Base-by-base conservation (phyloP, 1,140 invertebrate genomes). In the Caenorhabditis latens region DNA sequence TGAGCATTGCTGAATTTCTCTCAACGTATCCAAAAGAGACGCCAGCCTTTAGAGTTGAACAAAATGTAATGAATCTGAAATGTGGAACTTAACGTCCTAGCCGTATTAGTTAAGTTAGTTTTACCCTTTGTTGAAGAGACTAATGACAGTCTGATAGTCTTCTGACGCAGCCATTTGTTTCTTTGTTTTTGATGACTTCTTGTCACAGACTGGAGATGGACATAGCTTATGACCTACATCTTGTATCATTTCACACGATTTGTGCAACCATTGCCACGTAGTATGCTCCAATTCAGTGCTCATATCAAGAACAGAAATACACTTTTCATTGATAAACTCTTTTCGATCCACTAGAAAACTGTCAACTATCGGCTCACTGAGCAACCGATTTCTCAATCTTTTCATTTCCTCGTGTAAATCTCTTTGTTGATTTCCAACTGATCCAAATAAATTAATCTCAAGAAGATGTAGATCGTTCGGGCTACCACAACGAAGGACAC, bases 121-220 rank as follows among this genome's bases (percentile, higher is more conserved):
- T 55, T 40, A 88, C 87, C 82, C 87, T 63, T 89, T 89, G 48
- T 89, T 89, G 71, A 89, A 89, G 6, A 89, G 84, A 53, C 87
- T 88, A 24, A 89, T 50, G 50, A 89, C 86, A 11, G 88, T 89
- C 43, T 89, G 88, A 71, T 89, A 89, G 19, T 89, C 88, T 63
- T 89, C 88, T 4, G 75, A 58, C 4, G 88, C 86, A 3, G 88
- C 86, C 83, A 88, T 85, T 84, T 89, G 88, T 65, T 89, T 89
- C 58, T 89, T 89, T 3, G 88, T 89, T 42, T 89, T 89, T 11
- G 87, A 67, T 19, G 86, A 85, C 32, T 89, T 89, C 84, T 89
- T 89, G 24, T 89, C 88, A 53, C 58, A 65, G n/a, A 48, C 63
- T 1, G 88, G 88, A n/a, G 83, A 89, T 19, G 88, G 88, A 57